A percentile compares a stretch with the other conserved stretches of the same genome.
These are phyloP conservation scores for Magallana ariakensis DNA, from an alignment of 1,140 invertebrate species.

Conservation along the genomic window DNA sequence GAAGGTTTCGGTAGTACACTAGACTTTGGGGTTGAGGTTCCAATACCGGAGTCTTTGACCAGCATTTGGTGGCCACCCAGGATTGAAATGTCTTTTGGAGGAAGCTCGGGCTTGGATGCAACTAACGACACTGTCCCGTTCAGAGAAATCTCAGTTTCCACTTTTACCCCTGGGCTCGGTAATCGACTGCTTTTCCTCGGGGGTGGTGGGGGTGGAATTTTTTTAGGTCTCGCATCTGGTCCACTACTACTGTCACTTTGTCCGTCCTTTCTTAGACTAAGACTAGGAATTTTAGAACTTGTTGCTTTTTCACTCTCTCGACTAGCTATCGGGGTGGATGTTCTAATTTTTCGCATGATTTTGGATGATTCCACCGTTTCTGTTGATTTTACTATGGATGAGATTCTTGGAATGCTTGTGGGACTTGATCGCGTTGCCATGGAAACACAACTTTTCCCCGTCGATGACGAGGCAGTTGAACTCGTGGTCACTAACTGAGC, in stretches of 20 bases:
- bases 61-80: constrained; percentile 55
- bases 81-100: constrained; percentile 52
- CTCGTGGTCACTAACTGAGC: constrained; percentile 18
- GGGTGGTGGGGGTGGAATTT: constrained; percentile 65
- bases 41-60: constrained; percentile 40
- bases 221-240: constrained; percentile 57
- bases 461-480: not conserved
- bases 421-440: constrained; percentile 15
- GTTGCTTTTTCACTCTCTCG: constrained; percentile 15
- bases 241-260: constrained; percentile 18
- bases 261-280: constrained; percentile 19
- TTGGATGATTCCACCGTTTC: constrained; percentile 50
- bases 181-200: constrained; percentile 64
- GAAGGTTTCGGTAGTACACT: constrained; percentile 51
- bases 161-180: constrained; percentile 50
- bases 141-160: constrained; percentile 50
- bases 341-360: constrained; percentile 43
- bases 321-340: constrained; percentile 23
- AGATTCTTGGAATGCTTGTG: constrained; percentile 56
- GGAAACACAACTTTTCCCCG: constrained; percentile 29
- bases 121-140: constrained; percentile 50
- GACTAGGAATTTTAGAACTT: constrained; percentile 30
- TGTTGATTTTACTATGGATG: constrained; percentile 50
- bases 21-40: constrained; percentile 57
- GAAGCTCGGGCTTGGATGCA: constrained; percentile 8